Conservation (phyloP, 2,113 vertebrate genomes). For the Electrona antarctica region DNA sequence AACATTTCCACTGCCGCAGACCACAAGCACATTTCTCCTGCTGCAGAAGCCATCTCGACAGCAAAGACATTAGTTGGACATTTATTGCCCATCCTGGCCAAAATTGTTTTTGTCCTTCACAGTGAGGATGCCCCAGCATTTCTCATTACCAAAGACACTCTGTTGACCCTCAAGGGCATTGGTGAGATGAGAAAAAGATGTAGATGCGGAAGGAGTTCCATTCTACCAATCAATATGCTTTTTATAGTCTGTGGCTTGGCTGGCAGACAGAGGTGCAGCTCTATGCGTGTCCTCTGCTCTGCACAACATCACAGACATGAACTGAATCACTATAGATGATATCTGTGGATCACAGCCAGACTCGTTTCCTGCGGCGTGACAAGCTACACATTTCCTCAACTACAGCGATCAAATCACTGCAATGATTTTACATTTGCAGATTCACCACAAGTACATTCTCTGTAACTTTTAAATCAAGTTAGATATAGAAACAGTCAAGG, state of each 20-base stretch:
- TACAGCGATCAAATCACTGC: neutral
- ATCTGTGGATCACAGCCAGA: constrained; percentile 36
- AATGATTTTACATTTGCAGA: neutral
- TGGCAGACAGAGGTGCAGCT: constrained; percentile 50
- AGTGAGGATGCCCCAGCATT: constrained; percentile 50
- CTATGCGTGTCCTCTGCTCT: constrained; percentile 41
- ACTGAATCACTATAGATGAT: constrained; percentile 49
- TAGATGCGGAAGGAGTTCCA: constrained; percentile 59
- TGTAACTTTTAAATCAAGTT: constrained; percentile 39
- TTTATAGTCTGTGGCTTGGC: constrained; percentile 50
- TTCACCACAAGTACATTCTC: constrained; percentile 20
- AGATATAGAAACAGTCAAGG: constrained; percentile 25
- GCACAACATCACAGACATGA: constrained; percentile 43
- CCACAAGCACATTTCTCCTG: constrained; percentile 49
- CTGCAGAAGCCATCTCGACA: constrained; percentile 51
- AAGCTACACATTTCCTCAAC: constrained; percentile 10
- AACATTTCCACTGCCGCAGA: constrained; percentile 57
- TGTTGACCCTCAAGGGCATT: constrained; percentile 68
- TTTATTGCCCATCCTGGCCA: constrained; percentile 61
- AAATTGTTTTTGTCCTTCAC: constrained; percentile 69
- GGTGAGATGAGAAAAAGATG: constrained; percentile 62
- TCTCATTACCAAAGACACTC: constrained; percentile 62
- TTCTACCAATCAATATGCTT: constrained; percentile 65
- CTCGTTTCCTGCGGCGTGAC: constrained; percentile 19
- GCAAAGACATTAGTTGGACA: constrained; percentile 57